Base-by-base conservation (phyloP, 2,888 invertebrate species). In the Meiosimyza platycephala region DNA sequence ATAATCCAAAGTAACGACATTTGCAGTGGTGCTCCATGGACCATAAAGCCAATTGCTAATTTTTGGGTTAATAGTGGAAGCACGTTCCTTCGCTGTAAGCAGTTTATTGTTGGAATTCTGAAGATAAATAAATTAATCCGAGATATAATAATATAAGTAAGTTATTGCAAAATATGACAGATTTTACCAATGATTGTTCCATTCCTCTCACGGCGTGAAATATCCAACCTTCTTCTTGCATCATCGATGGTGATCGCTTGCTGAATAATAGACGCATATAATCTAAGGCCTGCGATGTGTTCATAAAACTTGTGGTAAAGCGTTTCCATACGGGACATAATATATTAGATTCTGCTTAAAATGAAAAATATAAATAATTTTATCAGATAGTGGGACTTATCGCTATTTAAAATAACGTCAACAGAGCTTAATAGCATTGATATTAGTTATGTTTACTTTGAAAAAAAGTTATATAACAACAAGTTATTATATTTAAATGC, bases 1-100 rank as follows among this genome's bases (percentile, higher is more conserved):
- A 84, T 91, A 94, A 85, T 94, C 94, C 7, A 92, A 90, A 1
- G 94, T 91, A 3, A 94, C 90, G 40, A 94, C 91, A 84, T 94
- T 94, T 12, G 92, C 92, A 71, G 89, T 89, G 15, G 88, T 86
- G 62, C 91, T 89, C 93, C 93, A 94, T 55, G 89, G 89, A 7
- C 91, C 91, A 67, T 89, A 83, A 22, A 94, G 90, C 89, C 94
- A 93, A 48, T 89, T 87, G 0, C 92, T 92, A 0, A 95, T 89
- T 80, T 93, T 91, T 52, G 91, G 89, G 86, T 95, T 95, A 15
- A 86, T 80, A 12, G 79, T 74, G 1, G 80, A 79, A 0, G 86
- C 86, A 15, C 86, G 83, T 75, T 86, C 83, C 71, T 83, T 82
- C 47, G 83, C 77, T 40, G 85, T 84, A 67, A 82, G 81, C 57